These are phyloP conservation scores for Phasia obesa DNA, from an alignment of 2,888 invertebrate species.

Conservation along the genomic window DNA sequence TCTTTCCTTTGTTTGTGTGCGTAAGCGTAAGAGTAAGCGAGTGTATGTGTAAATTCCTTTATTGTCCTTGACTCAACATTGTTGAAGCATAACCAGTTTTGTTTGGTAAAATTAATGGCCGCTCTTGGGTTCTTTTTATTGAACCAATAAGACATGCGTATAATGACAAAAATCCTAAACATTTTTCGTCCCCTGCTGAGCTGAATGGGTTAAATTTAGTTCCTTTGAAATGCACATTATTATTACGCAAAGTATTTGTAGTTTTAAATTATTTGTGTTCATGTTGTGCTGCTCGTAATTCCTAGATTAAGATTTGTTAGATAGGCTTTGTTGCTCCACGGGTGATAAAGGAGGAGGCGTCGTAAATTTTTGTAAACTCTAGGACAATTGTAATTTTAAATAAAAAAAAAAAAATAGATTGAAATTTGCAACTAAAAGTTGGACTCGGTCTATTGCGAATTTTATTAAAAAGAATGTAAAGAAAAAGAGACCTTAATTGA, in stretches of 20 bases:
- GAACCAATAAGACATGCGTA: constrained; percentile 61
- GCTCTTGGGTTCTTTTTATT: constrained; percentile 52
- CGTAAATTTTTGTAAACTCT: not conserved
- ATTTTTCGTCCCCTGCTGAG: constrained; percentile 27
- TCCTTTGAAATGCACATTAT: constrained; percentile 48
- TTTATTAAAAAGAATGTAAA: too few relatives aligned
- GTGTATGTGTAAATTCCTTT: constrained; percentile 71
- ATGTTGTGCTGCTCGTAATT: constrained; percentile 33
- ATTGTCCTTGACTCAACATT: constrained; percentile 65
- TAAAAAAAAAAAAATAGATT: not conserved
- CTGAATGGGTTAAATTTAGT: constrained; percentile 64
- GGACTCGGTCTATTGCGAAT: too few relatives aligned
- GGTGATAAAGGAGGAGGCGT: not conserved
- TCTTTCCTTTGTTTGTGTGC: constrained; percentile 28
- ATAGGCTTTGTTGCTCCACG: not conserved
- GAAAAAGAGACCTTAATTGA: too few relatives aligned
- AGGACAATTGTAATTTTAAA: not conserved
- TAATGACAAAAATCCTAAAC: constrained; percentile 39
- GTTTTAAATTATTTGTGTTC: not conserved
- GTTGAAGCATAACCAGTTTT: constrained; percentile 62
- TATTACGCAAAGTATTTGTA: not conserved
- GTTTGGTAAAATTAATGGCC: constrained; percentile 67
- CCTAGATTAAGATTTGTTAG: constrained; percentile 51
- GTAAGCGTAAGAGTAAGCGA: constrained; percentile 3
- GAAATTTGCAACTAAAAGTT: not conserved